These are phyloP conservation scores for Macrosiphum euphorbiae DNA, from an alignment of 2,888 invertebrate species.

Conservation along the genomic window DNA sequence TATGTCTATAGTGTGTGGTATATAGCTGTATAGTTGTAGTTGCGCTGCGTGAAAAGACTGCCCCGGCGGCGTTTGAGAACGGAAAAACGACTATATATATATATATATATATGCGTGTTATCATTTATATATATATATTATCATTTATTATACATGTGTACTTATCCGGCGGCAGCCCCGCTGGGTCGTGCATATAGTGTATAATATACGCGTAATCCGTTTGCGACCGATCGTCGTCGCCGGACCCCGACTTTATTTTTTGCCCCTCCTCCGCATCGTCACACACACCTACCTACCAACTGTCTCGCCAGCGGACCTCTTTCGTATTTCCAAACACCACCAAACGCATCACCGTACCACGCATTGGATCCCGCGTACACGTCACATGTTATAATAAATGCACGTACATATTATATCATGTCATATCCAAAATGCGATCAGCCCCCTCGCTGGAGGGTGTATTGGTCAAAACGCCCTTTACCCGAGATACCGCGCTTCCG, in stretches of 20 bases:
- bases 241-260: constrained; percentile 39
- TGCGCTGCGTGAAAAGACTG: neutral
- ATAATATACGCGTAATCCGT: constrained; percentile 35
- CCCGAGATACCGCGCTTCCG: too few relatives aligned
- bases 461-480: too few relatives aligned
- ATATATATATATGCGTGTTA: too few relatives aligned
- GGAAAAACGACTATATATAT: neutral
- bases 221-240: constrained; percentile 33
- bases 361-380: neutral
- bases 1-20: too few relatives aligned
- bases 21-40: neutral
- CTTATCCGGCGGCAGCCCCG: constrained; percentile 37
- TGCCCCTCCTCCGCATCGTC: neutral
- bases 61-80: neutral
- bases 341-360: neutral
- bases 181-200: neutral
- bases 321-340: neutral
- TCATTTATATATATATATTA: neutral
- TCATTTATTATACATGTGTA: neutral
- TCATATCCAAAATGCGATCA: too few relatives aligned
- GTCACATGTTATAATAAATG: neutral
- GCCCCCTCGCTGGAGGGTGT: too few relatives aligned
- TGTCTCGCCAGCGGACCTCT: neutral
- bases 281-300: neutral
- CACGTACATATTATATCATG: too few relatives aligned